Percentiles rank a stretch among this genome's conserved stretches.
Conservation (phyloP, 2,888 invertebrate genomes). For the Microplitis deprimator region DNA sequence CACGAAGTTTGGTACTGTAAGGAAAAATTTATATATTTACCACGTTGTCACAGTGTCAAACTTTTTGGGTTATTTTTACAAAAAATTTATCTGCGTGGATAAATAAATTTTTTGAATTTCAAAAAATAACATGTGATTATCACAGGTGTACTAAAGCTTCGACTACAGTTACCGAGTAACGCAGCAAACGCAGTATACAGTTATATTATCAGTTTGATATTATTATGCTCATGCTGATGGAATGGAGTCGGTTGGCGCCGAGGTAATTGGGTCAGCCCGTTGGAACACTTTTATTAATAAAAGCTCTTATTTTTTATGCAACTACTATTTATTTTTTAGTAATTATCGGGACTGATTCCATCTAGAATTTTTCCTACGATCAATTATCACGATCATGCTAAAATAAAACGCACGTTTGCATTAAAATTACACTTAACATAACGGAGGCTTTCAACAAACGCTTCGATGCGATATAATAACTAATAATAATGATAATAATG, state of each 20-base stretch:
- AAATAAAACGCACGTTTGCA: conserved; percentile 29
- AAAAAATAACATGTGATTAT: conserved; percentile 32
- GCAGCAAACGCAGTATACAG: conserved; percentile 43
- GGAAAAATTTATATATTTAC: no score
- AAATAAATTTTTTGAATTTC: neutral
- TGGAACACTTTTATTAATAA: conserved; percentile 45
- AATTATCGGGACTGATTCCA: neutral
- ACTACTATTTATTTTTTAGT: conserved; percentile 16
- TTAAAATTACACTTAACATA: conserved; percentile 23
- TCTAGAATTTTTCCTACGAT: conserved; percentile 24
- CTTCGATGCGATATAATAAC: neutral
- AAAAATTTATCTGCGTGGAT: no score
- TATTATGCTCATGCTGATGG: neutral
- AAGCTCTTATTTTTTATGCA: conserved; percentile 22
- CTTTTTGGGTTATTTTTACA: no score
- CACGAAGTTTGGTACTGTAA: no score
- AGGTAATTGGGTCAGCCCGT: conserved; percentile 54
- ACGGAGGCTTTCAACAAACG: conserved; percentile 24
- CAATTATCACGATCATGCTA: conserved; percentile 31
- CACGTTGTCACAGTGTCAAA: no score
- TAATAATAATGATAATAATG: neutral
- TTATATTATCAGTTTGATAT: conserved; percentile 8
- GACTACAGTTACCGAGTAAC: conserved; percentile 61
- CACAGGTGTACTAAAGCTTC: conserved; percentile 51
- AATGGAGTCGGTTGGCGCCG: conserved; percentile 7